These are phyloP conservation scores for Drosophila parvula DNA, from an alignment of 1,140 invertebrate species.

Conservation along the genomic window DNA sequence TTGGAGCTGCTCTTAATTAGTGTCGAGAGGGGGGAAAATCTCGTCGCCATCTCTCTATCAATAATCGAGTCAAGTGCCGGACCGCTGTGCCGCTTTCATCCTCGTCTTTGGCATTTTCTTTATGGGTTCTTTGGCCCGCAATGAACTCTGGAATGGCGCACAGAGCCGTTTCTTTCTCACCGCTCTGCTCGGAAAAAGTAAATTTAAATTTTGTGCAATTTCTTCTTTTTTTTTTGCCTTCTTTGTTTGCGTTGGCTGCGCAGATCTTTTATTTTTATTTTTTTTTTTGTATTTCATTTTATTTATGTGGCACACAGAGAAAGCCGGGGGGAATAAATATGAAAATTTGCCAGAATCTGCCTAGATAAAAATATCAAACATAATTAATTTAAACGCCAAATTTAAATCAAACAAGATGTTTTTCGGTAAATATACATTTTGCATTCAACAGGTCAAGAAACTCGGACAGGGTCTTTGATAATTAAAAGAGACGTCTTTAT, in stretches of 20 bases:
- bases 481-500: not conserved
- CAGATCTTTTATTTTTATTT: constrained; percentile 4
- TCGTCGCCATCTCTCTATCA: constrained; percentile 37
- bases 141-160: constrained; percentile 44
- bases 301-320: constrained; percentile 48
- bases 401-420: constrained; percentile 23
- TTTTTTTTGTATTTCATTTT: constrained; percentile 28
- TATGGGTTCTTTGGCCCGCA: constrained; percentile 48
- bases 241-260: constrained; percentile 27
- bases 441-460: constrained; percentile 28
- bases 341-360: constrained; percentile 27
- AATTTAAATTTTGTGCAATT: constrained; percentile 51
- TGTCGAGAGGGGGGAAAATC: constrained; percentile 31
- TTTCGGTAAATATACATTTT: constrained; percentile 2
- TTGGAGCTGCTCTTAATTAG: constrained; percentile 56
- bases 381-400: constrained; percentile 42
- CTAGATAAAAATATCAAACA: constrained; percentile 43
- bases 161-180: constrained; percentile 28
- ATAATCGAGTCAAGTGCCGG: constrained; percentile 38
- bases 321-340: constrained; percentile 36
- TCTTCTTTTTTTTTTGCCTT: constrained; percentile 29
- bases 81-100: constrained; percentile 29
- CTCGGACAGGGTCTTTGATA: constrained; percentile 6
- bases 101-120: constrained; percentile 35
- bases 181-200: constrained; percentile 42